phyloP scores from a whole-genome alignment of 1,140 invertebrate species.

The Philaenus spumarius region DNA sequence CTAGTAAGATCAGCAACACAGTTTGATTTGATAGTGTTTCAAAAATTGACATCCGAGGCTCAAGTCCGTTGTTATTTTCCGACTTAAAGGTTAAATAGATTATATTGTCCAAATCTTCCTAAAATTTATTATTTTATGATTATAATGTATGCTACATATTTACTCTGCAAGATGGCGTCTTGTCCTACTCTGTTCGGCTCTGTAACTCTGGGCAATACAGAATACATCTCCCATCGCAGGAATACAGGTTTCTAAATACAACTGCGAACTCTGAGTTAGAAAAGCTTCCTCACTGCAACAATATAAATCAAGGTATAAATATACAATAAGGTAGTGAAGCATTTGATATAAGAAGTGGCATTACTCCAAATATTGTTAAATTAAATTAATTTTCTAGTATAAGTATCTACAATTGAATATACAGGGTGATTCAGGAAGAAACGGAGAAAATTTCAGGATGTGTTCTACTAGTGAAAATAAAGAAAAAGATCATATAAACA shows the following conservation, averaged over 20 bases:
- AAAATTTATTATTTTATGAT: slow-evolving; percentile 5
- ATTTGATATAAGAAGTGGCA: not conserved
- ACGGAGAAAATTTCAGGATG: too few relatives aligned
- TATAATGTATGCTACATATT: slow-evolving; percentile 37
- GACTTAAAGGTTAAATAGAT: too few relatives aligned
- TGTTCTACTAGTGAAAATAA: too few relatives aligned
- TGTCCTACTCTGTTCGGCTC: slow-evolving; percentile 95
- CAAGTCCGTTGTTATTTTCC: too few relatives aligned
- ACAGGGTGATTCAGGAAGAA: too few relatives aligned
- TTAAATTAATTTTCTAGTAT: too few relatives aligned
- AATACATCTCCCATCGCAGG: slow-evolving; percentile 95
- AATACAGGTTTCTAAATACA: slow-evolving; percentile 97
- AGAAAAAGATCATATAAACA: too few relatives aligned
- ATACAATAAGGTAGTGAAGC: not conserved
- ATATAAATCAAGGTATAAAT: not conserved
- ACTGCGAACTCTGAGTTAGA: slow-evolving; percentile 95
- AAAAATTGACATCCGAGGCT: too few relatives aligned
- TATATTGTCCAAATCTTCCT: too few relatives aligned
- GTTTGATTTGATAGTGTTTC: too few relatives aligned
- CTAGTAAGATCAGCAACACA: too few relatives aligned
- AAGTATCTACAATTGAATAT: too few relatives aligned
- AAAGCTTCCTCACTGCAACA: slow-evolving; percentile 75
- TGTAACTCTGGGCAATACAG: slow-evolving; percentile 95
- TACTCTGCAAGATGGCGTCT: slow-evolving; percentile 93
- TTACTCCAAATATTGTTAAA: not conserved